Evolutionary conservation across 2,113 vertebrate genomes (phyloP), one percentile per base, ranked within the genome.

Genomic region (Amazona vittata): DNA sequence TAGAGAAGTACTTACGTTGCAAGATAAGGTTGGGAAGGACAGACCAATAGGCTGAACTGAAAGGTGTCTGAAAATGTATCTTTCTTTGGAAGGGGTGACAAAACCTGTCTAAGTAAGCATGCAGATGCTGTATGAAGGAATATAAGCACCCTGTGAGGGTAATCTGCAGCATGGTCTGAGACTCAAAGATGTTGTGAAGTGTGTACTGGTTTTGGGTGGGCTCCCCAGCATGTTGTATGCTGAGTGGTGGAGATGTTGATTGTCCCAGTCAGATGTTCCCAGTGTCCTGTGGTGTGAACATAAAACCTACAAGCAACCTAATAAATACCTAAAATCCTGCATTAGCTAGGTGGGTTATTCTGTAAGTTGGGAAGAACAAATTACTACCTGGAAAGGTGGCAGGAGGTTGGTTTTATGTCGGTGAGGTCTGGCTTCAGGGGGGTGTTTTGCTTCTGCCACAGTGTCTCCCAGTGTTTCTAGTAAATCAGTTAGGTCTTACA

Each of bases 191-290:
- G 35, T 4, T 33, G 26, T 47, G 68, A 31, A 44, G 28, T 35
- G 21, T 47, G 43, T 26, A 12, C 9, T 33, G 69, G 17, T 19
- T 29, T 26, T 46, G n/a, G 39, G 29, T 69, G 19, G 19, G 25
- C 9, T 53, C n/a, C 29, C 20, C 28, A 21, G 55, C 12, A 31
- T 16, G 2, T 8, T 31, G n/a, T 47, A 6, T 21, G 46, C 18
- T 6, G 44, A 14, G 33, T 9, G 5, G 11, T n/a, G 41, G 60
- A n/a, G 41, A 6, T 21, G 52, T 6, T 6, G 37, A 8, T 46
- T 11, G 64, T 52, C 19, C 9, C 44, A 10, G 1, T 3, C 1
- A 1, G 43, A 8, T 25, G 6, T 78, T 67, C 33, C 8, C 26
- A 9, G 0, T 4, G 20, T 53, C 46, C 15, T 41, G 3, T 17